Conservation (phyloP, 2,797 vertebrate genomes). For the Chaetodon trifasciatus region DNA sequence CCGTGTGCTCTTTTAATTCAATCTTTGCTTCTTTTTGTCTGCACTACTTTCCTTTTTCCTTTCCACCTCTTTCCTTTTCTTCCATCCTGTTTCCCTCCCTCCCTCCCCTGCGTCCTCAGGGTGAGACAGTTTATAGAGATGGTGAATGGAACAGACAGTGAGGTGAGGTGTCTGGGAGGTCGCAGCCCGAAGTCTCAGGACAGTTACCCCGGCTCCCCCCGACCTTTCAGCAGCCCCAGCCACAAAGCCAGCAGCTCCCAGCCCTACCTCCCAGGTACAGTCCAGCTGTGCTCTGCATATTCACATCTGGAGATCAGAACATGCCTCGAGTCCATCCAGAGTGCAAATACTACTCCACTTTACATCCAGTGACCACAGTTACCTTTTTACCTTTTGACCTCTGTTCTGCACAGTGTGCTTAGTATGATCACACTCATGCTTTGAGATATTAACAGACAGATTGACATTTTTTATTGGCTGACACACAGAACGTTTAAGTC, state of each 20-base stretch:
- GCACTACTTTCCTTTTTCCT: background rate
- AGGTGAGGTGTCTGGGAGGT: slow-evolving; percentile 93
- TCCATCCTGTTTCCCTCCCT: background rate
- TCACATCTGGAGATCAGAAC: slow-evolving; percentile 9
- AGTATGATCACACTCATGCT: background rate
- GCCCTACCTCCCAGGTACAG: slow-evolving; percentile 86
- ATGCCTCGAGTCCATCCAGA: background rate
- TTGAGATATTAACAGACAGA: background rate
- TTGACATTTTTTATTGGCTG: background rate
- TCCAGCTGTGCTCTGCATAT: background rate
- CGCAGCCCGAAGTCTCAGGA: slow-evolving; percentile 98
- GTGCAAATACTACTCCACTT: background rate
- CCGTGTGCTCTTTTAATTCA: background rate
- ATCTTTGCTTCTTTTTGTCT: background rate
- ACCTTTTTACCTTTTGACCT: background rate
- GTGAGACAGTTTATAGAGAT: slow-evolving; percentile 99
- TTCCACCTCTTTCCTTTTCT: accelerated
- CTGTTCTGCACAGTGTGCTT: background rate
- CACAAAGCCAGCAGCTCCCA: slow-evolving; percentile 92
- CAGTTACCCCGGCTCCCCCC: slow-evolving; percentile 94
- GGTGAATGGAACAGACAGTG: slow-evolving; percentile 98
- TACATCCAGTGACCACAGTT: background rate
- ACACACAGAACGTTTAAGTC: background rate
- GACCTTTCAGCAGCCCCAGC: slow-evolving; percentile 92
- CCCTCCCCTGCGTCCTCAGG: slow-evolving; percentile 74